These are phyloP conservation scores for Melanchra persicariae DNA, from an alignment of 2,888 invertebrate species.

Conservation along the genomic window DNA sequence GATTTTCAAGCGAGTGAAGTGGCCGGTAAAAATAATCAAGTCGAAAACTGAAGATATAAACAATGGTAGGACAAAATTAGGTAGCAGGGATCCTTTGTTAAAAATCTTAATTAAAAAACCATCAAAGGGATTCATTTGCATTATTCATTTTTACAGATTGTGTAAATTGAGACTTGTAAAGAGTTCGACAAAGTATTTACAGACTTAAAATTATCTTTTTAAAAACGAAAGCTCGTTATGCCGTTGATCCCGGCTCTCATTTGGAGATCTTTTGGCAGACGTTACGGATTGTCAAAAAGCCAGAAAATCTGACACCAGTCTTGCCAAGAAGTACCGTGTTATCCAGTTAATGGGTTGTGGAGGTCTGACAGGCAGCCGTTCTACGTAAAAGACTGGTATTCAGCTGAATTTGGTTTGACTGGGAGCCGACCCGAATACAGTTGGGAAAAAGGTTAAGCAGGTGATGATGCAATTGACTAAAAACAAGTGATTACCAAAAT, in stretches of 20 bases:
- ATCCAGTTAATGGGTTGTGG: too few species aligned
- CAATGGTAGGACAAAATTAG: constrained; percentile 2
- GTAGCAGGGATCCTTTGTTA: constrained; percentile 27
- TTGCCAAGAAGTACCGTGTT: too few species aligned
- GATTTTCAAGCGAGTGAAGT: neutral
- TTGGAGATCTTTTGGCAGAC: too few species aligned
- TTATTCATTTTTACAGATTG: constrained; percentile 40
- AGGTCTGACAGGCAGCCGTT: too few species aligned
- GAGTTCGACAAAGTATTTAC: constrained; percentile 9
- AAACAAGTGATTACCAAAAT: neutral
- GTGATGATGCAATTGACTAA: neutral
- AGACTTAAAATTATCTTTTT: neutral
- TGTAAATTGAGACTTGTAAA: constrained; percentile 14
- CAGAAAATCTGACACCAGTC: too few species aligned
- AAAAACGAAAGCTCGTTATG: too few species aligned
- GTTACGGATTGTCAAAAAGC: too few species aligned
- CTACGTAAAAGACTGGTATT: too few species aligned
- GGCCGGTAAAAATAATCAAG: neutral
- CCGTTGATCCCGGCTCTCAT: too few species aligned
- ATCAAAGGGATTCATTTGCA: constrained; percentile 38
- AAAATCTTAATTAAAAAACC: constrained; percentile 39
- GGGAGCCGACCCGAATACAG: too few species aligned
- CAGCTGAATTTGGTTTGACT: too few species aligned
- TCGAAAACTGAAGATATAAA: constrained; percentile 10
- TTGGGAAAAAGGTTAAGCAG: too few species aligned